Conservation (phyloP, 2,113 vertebrate species). For the Ptychochromis oligacanthus region DNA sequence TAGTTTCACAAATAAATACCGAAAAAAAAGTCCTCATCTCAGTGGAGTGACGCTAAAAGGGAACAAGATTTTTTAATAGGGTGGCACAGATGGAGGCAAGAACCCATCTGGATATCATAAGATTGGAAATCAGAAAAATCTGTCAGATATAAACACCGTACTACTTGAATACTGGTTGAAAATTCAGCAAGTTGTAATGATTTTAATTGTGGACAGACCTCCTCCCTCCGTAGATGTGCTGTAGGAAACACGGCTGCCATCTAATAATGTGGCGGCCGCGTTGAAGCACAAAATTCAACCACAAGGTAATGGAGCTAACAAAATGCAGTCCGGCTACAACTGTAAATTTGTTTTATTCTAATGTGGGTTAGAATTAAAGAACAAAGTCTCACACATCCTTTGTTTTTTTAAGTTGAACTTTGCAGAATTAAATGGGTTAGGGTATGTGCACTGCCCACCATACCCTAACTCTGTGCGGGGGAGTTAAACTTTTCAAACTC, state of each 20-base stretch:
- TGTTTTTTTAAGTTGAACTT: not conserved
- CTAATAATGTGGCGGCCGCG: not conserved
- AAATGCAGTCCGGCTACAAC: not conserved
- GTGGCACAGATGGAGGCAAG: no score
- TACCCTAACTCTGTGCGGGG: no score
- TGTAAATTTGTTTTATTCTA: not conserved
- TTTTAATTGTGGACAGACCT: not conserved
- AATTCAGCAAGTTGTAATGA: not conserved
- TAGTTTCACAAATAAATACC: not conserved
- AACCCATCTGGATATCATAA: no score
- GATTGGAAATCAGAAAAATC: not conserved
- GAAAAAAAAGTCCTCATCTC: not conserved
- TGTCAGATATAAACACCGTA: not conserved
- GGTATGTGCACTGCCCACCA: no score
- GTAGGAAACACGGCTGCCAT: accelerated
- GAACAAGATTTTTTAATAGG: no score
- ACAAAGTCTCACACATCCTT: not conserved
- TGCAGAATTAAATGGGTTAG: not conserved
- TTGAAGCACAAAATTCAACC: not conserved
- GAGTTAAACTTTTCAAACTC: not conserved
- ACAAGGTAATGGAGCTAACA: not conserved
- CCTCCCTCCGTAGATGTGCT: not conserved
- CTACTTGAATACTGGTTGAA: not conserved
- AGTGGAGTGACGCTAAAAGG: not conserved
- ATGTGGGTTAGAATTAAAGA: not conserved